Evolutionary conservation across 2,888 invertebrate species (phyloP).

Genomic region (Phania funesta): DNA sequence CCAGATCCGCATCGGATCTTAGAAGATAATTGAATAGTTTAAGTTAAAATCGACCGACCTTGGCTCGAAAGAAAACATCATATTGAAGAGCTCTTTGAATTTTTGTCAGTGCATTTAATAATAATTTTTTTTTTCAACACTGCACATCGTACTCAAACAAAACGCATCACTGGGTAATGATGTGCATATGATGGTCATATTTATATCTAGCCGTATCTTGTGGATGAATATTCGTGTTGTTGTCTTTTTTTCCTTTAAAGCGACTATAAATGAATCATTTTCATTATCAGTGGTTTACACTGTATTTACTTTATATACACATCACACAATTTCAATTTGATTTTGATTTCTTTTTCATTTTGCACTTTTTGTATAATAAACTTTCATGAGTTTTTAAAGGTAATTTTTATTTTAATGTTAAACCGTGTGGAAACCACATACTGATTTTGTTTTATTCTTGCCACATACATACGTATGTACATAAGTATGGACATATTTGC

Average conservation of each 20-base stretch:
- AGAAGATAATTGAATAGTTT: too few relatives aligned
- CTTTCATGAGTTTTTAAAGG: conserved; percentile 75
- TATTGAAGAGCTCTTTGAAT: not conserved
- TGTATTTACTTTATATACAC: conserved; percentile 77
- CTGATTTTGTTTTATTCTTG: conserved; percentile 14
- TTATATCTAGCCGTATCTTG: conserved; percentile 52
- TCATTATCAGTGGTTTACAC: conserved; percentile 79
- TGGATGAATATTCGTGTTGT: conserved; percentile 17
- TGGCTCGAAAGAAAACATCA: too few relatives aligned
- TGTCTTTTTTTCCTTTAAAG: conserved; percentile 7
- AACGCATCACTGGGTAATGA: conserved; percentile 62
- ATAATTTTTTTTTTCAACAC: conserved; percentile 3
- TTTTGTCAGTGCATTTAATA: conserved; percentile 28
- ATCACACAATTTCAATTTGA: conserved; percentile 29
- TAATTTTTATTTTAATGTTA: conserved; percentile 66
- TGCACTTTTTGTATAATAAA: conserved; percentile 72
- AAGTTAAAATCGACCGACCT: too few relatives aligned
- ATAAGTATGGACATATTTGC: conserved; percentile 36
- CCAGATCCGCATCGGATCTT: too few relatives aligned
- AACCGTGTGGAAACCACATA: conserved; percentile 66
- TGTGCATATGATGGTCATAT: conserved; percentile 64
- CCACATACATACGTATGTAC: not conserved
- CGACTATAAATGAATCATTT: conserved; percentile 59
- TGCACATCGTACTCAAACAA: conserved; percentile 11
- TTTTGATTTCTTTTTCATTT: conserved; percentile 15